Percentiles rank a stretch among this genome's conserved stretches.
These are phyloP conservation scores for Tribolium freemani DNA, from an alignment of 2,888 invertebrate genomes.

Conservation along the genomic window DNA sequence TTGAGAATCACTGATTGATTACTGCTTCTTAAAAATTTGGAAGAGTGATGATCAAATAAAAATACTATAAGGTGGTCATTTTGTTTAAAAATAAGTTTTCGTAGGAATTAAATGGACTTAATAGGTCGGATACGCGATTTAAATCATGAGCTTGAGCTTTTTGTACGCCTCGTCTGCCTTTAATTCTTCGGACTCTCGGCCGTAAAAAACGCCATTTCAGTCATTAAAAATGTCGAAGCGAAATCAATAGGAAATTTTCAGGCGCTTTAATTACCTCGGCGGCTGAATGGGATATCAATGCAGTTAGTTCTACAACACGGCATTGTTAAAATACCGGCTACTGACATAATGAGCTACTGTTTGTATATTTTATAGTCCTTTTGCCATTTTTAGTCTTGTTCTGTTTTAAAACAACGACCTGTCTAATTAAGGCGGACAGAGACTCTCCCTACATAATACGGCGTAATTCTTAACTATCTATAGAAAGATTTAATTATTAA, in stretches of 20 bases:
- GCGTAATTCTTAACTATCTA: conserved; percentile 66
- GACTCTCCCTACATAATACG: conserved; percentile 61
- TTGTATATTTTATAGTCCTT: conserved; percentile 65
- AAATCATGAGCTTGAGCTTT: conserved; percentile 31
- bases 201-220: conserved; percentile 29
- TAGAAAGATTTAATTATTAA: conserved; percentile 65
- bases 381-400: conserved; percentile 65
- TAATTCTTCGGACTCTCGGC: conserved; percentile 18
- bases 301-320: conserved; percentile 57
- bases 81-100: neutral
- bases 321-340: conserved; percentile 65
- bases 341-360: conserved; percentile 66
- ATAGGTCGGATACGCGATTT: neutral
- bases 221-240: conserved; percentile 42
- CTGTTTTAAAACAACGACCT: conserved; percentile 57
- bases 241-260: conserved; percentile 45
- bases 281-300: conserved; percentile 62
- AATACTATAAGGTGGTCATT: neutral
- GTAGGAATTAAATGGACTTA: neutral
- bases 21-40: too few relatives aligned
- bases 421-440: conserved; percentile 65
- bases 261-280: conserved; percentile 57
- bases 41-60: too few relatives aligned
- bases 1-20: too few relatives aligned
- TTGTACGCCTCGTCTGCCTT: conserved; percentile 25